phyloP scores from a whole-genome alignment of 2,888 invertebrate species.

The Chloromyia formosa region DNA sequence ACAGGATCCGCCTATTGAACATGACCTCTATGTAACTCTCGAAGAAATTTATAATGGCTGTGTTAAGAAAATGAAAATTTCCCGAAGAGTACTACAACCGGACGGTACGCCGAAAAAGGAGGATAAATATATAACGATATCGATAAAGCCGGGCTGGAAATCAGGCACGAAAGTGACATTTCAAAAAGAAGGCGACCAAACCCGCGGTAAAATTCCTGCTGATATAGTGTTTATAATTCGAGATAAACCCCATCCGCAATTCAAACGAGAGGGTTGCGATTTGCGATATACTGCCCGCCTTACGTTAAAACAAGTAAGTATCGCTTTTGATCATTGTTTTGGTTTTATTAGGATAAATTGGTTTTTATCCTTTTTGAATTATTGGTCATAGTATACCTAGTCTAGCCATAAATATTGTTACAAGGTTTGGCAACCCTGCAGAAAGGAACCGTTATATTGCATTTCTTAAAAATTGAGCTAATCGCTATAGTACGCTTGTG shows the following conservation, averaged over 20 bases:
- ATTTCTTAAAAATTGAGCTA: too few relatives aligned
- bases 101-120: slow-evolving; percentile 89
- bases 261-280: slow-evolving; percentile 94
- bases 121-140: slow-evolving; percentile 94
- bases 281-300: slow-evolving; percentile 90
- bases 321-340: not conserved
- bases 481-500: too few relatives aligned
- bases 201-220: slow-evolving; percentile 92
- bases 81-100: slow-evolving; percentile 84
- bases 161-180: slow-evolving; percentile 98
- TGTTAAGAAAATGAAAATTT: slow-evolving; percentile 99
- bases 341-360: too few relatives aligned
- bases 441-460: too few relatives aligned
- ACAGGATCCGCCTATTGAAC: slow-evolving; percentile 91
- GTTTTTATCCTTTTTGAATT: too few relatives aligned
- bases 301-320: slow-evolving; percentile 84
- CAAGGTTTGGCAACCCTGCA: too few relatives aligned
- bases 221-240: slow-evolving; percentile 97
- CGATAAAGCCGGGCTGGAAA: slow-evolving; percentile 98
- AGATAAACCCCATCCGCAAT: slow-evolving; percentile 91
- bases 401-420: too few relatives aligned
- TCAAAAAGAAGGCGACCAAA: slow-evolving; percentile 96
- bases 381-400: too few relatives aligned
- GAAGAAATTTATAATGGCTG: slow-evolving; percentile 96
- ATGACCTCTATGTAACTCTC: slow-evolving; percentile 90